Conservation (phyloP, 2,888 invertebrate species). For the Ellobium chinense region DNA sequence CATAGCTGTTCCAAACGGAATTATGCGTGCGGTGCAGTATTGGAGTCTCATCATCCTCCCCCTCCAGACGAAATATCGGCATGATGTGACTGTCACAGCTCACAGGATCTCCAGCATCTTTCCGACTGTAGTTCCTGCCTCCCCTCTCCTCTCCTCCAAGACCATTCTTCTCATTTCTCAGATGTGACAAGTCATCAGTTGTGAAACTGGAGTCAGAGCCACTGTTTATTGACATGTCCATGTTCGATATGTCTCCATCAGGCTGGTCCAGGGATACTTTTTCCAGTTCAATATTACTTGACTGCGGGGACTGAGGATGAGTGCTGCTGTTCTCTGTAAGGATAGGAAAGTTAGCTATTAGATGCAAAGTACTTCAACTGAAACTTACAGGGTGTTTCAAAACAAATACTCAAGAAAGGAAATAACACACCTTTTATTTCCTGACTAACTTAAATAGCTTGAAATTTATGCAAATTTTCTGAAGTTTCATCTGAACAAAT, state of each 20-base stretch:
- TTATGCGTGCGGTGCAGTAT: conserved; percentile 68
- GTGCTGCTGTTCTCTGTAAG: no score
- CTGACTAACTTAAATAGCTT: no score
- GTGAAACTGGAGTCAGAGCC: neutral
- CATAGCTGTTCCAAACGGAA: conserved; percentile 69
- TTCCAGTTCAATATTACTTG: neutral
- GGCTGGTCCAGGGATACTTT: neutral
- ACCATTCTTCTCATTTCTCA: no score
- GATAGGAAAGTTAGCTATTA: no score
- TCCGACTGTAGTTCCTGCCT: neutral
- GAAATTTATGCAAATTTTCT: no score
- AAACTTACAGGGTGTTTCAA: no score
- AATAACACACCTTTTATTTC: no score
- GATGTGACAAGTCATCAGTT: neutral
- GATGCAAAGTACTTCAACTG: no score
- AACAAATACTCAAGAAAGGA: no score
- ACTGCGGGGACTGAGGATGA: neutral
- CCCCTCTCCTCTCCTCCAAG: neutral
- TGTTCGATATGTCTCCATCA: neutral
- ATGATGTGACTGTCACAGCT: conserved; percentile 43
- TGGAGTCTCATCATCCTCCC: conserved; percentile 65
- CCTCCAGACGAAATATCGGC: conserved; percentile 28
- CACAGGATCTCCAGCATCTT: neutral
- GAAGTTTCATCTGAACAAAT: no score
- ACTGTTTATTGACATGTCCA: conserved; percentile 28